Evolutionary conservation across 2,888 invertebrate genomes (phyloP).

Genomic region (Morinoia aosen): DNA sequence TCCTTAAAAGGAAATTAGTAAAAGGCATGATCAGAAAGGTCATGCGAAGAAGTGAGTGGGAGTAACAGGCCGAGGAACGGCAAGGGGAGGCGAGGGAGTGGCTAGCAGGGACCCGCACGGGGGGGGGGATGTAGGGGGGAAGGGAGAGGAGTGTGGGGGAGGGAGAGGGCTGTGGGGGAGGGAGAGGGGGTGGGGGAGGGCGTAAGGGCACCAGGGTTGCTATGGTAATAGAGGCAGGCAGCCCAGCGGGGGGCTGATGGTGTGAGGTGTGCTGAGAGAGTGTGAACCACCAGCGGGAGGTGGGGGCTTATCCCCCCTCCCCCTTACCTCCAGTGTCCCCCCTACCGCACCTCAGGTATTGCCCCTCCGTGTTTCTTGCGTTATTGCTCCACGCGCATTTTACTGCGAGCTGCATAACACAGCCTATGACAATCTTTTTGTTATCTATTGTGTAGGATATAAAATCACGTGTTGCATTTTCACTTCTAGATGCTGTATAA

Average conservation of each 20-base stretch:
- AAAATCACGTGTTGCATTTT: too few species aligned
- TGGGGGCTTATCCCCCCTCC: background rate
- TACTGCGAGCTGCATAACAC: background rate
- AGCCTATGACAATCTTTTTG: too few species aligned
- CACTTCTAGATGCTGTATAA: too few species aligned
- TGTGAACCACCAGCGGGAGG: conserved; percentile 3
- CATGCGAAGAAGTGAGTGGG: background rate
- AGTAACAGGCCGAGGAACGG: background rate
- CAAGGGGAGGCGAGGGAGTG: background rate
- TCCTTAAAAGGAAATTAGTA: background rate
- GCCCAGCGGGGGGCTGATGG: background rate
- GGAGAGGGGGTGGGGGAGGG: too few species aligned
- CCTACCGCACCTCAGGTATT: background rate
- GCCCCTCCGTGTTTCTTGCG: background rate
- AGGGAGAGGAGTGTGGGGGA: too few species aligned
- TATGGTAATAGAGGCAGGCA: conserved; percentile 12
- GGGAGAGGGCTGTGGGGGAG: too few species aligned
- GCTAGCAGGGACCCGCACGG: background rate
- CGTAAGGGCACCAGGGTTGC: background rate
- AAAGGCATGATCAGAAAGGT: background rate
- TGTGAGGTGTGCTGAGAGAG: background rate
- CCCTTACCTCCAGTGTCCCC: background rate
- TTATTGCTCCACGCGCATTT: background rate
- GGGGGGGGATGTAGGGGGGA: background rate
- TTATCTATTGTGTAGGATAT: too few species aligned